Percentiles rank a stretch among this genome's conserved stretches.
Evolutionary conservation across 1,140 invertebrate genomes (phyloP).

Genomic region (Magallana ariakensis): DNA sequence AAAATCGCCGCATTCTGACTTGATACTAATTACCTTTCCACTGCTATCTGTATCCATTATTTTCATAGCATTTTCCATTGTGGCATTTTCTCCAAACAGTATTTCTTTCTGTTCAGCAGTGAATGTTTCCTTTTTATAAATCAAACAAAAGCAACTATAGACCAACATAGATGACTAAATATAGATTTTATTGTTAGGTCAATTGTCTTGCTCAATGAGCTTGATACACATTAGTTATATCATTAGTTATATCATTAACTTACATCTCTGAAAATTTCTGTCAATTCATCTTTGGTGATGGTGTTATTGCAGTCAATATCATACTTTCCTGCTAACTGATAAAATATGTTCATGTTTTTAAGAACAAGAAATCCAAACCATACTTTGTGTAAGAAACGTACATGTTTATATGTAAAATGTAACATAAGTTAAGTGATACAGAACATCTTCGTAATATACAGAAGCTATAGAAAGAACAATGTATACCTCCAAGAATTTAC

Average conservation of each 20-base stretch:
- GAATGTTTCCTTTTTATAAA: neutral
- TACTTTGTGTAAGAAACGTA: neutral
- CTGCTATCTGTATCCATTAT: constrained; percentile 20
- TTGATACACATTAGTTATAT: no score
- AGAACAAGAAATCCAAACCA: neutral
- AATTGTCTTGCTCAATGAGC: no score
- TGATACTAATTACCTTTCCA: neutral
- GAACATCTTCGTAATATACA: neutral
- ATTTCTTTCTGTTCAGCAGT: neutral
- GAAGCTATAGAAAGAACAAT: neutral
- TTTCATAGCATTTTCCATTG: neutral
- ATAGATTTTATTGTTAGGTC: no score
- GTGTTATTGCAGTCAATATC: neutral
- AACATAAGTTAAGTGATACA: neutral
- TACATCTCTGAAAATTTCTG: neutral
- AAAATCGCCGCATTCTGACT: no score
- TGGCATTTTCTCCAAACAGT: constrained; percentile 36
- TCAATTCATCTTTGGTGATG: neutral
- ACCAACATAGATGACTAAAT: no score
- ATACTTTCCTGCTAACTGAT: neutral
- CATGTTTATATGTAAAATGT: no score
- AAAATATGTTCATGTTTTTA: neutral
- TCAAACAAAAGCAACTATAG: neutral
- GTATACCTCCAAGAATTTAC: constrained; percentile 17
- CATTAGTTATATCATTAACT: neutral